These are phyloP conservation scores for Rhincodon typus DNA, from an alignment of 2,797 vertebrate species.

Conservation along the genomic window DNA sequence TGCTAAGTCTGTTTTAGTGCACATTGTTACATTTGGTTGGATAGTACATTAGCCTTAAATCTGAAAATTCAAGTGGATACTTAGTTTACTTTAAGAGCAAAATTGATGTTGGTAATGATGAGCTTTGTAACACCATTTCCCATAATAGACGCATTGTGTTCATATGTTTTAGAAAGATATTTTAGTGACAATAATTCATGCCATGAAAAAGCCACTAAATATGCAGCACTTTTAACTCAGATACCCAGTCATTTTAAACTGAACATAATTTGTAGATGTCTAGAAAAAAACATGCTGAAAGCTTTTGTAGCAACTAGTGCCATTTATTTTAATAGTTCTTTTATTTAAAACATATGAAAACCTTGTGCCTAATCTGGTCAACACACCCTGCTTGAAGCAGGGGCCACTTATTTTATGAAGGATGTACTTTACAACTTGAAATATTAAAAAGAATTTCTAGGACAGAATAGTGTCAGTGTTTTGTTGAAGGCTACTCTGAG, in stretches of 20 bases:
- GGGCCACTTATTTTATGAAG: conserved; percentile 24
- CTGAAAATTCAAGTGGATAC: neutral
- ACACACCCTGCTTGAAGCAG: conserved; percentile 29
- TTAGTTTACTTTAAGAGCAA: conserved; percentile 12
- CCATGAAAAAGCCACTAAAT: conserved; percentile 22
- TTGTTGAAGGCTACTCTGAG: neutral
- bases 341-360: conserved; percentile 37
- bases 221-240: conserved; percentile 28
- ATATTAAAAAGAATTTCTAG: conserved; percentile 19
- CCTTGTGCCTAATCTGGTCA: conserved; percentile 28
- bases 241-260: conserved; percentile 29
- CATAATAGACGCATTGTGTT: conserved; percentile 34
- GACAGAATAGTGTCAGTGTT: neutral
- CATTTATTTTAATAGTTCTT: conserved; percentile 36
- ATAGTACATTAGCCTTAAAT: conserved; percentile 14
- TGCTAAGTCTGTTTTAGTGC: conserved; percentile 10
- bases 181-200: conserved; percentile 15
- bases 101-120: neutral
- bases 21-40: conserved; percentile 20
- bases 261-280: conserved; percentile 33
- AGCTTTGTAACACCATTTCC: conserved; percentile 10
- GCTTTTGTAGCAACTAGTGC: conserved; percentile 25
- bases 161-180: conserved; percentile 33
- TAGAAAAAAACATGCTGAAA: conserved; percentile 21
- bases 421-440: conserved; percentile 23